Conservation (phyloP, 23 tunicate genomes). For the Oikopleura dioica region DNA sequence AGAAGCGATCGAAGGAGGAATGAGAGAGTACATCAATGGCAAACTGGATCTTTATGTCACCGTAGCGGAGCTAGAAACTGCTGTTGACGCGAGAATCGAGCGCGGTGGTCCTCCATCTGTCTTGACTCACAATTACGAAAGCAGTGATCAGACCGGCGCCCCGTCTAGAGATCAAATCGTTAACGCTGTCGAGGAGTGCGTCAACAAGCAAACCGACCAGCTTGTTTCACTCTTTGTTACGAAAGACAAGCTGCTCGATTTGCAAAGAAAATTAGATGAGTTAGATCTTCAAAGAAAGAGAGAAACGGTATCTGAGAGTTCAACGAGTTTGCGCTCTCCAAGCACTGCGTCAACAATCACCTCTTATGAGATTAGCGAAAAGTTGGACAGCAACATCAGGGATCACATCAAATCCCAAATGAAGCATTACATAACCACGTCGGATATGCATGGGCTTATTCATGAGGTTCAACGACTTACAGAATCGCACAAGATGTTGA, state of each 20-base stretch:
- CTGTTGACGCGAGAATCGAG: no score
- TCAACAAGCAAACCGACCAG: slow-evolving; percentile 4
- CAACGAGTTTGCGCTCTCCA: no score
- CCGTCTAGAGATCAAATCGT: not conserved
- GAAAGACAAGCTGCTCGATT: not conserved
- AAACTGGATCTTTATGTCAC: not conserved
- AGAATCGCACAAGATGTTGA: not conserved
- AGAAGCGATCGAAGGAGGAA: not conserved
- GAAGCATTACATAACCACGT: not conserved
- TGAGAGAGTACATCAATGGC: not conserved
- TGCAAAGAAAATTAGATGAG: not conserved
- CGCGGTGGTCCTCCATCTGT: no score
- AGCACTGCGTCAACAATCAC: no score
- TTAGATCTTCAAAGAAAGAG: not conserved
- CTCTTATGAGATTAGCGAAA: no score
- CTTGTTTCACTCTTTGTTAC: slow-evolving; percentile 7
- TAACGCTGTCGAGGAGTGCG: not conserved
- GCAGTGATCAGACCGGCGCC: no score
- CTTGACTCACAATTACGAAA: no score
- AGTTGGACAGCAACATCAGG: not conserved
- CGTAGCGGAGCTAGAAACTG: not conserved
- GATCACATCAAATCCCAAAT: not conserved
- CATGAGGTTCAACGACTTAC: slow-evolving; percentile 1
- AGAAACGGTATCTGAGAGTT: no score
- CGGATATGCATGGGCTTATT: slow-evolving; percentile 2